phyloP scores from a whole-genome alignment of 2,888 invertebrate genomes.

The Drosophila melanosoma region DNA sequence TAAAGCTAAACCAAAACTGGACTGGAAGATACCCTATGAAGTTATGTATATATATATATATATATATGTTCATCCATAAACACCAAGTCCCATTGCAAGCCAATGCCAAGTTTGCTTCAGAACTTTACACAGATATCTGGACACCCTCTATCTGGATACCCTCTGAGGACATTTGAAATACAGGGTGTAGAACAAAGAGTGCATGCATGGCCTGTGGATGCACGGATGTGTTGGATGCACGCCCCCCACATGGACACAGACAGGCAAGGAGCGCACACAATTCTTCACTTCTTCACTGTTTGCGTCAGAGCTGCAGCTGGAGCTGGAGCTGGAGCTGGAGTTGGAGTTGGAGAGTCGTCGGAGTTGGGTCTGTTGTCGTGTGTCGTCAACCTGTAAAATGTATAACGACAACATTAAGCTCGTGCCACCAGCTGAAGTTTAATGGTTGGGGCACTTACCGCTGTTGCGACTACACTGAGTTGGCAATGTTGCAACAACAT shows the following conservation, averaged over 20 bases:
- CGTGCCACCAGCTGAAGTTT: conserved; percentile 72
- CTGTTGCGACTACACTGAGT: conserved; percentile 29
- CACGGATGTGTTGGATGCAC: conserved; percentile 55
- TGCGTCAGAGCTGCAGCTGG: conserved; percentile 12
- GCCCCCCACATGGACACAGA: conserved; percentile 56
- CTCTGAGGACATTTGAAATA: background rate
- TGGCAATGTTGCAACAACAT: conserved; percentile 64
- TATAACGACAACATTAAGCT: conserved; percentile 80
- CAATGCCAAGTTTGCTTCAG: background rate
- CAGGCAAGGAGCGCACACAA: conserved; percentile 22
- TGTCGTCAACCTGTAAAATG: conserved; percentile 78
- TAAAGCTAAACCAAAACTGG: background rate
- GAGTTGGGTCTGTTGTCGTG: conserved; percentile 35
- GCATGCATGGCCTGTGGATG: conserved; percentile 68
- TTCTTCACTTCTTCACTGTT: conserved; percentile 24
- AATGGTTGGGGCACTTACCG: conserved; percentile 46
- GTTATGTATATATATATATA: background rate
- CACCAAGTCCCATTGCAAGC: background rate
- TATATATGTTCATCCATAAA: background rate
- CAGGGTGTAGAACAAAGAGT: conserved; percentile 27
- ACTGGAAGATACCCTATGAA: background rate
- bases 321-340: conserved; percentile 3
- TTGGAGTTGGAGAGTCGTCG: background rate
- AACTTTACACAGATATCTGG: background rate
- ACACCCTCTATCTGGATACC: background rate